Base-by-base conservation (phyloP, 2,797 vertebrate species). In the Austrolebias charrua region DNA sequence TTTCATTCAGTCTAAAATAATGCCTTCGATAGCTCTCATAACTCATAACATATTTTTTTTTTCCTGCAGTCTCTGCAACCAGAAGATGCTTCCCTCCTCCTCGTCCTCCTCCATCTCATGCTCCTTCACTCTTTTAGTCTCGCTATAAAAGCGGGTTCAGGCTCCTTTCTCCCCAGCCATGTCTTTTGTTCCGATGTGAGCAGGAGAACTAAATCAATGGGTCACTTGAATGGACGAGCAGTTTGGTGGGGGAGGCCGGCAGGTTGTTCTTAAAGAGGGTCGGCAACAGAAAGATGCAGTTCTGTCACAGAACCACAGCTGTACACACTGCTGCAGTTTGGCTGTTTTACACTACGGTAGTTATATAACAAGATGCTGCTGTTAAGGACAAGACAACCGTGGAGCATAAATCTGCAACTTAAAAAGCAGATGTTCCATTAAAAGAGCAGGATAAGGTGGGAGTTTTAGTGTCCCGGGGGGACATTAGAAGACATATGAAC, bases 191-290 rank as follows among this genome's bases (percentile, higher is more conserved):
- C 59, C 1, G 11, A 45, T 42, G 48, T 29, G n/a, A 16, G 63
- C 48, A 63, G 73, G 75, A 56, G 60, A 65, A 73, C 79, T 80
- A 70, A 90, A 88, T 82, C 72, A 82, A 33, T 6, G 76, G 58
- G 67, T 55, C 64, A 42, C 49, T 59, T 86, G 71, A 89, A 89
- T 80, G 53, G 52, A 9, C 20, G 19, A 2, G 10, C 43, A 57
- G 63, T 64, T 62, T 66, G 15, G 52, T 29, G 44, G 45, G 57
- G 59, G 59, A 33, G 29, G 29, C 31, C 49, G 65, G 24, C 18
- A 15, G 18, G 55, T 67, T 66, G 58, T 71, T 24, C 24, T 24
- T 5, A 33, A 35, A 47, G 19, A 45, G 33, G 20, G 4, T 60
- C 45, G 18, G 62, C 60, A 20, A 52, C 46, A 58, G 63, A 81